phyloP scores from a whole-genome alignment of 2,888 invertebrate species.

The Drosophila tanythrix region DNA sequence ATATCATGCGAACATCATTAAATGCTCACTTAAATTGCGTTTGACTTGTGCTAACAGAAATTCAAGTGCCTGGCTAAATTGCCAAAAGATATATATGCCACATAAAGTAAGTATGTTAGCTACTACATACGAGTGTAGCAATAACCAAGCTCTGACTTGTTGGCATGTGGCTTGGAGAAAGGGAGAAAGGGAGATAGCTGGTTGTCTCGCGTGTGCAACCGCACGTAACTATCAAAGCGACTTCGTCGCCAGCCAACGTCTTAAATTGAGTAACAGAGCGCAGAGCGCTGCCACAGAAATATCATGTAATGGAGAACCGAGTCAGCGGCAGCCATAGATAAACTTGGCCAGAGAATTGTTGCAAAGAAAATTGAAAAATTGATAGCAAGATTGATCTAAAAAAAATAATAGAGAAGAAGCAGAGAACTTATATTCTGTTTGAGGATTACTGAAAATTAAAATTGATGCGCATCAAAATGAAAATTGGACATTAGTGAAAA shows the following conservation, averaged over 20 bases:
- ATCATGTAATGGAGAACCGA: conserved; percentile 41
- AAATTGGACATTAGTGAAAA: conserved; percentile 25
- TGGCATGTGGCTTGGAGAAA: conserved; percentile 27
- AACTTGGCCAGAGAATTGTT: conserved; percentile 63
- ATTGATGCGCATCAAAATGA: conserved; percentile 34
- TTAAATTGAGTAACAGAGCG: conserved; percentile 67
- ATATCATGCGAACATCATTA: conserved; percentile 45
- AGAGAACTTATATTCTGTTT: conserved; percentile 20
- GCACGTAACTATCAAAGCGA: conserved; percentile 69
- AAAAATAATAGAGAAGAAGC: conserved; percentile 8
- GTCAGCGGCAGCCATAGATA: conserved; percentile 6
- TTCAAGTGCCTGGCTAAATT: conserved; percentile 59
- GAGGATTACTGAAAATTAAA: conserved; percentile 20
- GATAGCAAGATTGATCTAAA: conserved; percentile 20
- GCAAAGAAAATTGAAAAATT: conserved; percentile 60
- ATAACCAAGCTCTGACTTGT: conserved; percentile 58
- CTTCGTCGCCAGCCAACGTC: conserved; percentile 54
- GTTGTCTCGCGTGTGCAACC: conserved; percentile 63
- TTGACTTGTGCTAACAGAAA: conserved; percentile 41
- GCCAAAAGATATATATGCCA: conserved; percentile 40
- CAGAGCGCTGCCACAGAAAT: conserved; percentile 48
- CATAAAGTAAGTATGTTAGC: conserved; percentile 25
- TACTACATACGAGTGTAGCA: conserved; percentile 48
- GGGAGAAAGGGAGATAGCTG: not conserved
- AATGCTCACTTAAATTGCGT: conserved; percentile 56